phyloP scores from a whole-genome alignment of 1,140 invertebrate genomes.

The Hylaeus volcanicus region DNA sequence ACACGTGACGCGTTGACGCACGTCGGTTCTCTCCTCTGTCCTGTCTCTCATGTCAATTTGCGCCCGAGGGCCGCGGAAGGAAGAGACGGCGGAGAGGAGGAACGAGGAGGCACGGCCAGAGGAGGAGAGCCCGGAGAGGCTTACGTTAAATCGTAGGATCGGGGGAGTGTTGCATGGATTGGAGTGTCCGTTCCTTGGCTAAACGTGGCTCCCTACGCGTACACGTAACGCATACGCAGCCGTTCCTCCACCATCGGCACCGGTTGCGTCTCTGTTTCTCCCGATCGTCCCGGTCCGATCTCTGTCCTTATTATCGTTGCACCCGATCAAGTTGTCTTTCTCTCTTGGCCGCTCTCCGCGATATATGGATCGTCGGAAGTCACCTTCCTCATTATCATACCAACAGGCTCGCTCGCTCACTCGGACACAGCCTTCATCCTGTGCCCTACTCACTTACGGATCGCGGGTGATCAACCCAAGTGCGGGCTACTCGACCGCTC shows the following conservation, averaged over 20 bases:
- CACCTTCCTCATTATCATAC: conserved; percentile 82
- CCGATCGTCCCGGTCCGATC: conserved; percentile 13
- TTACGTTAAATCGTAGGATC: conserved; percentile 60
- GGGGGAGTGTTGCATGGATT: conserved; percentile 70
- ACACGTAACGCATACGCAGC: conserved; percentile 37
- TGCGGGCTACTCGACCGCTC: conserved; percentile 45
- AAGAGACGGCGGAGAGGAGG: conserved; percentile 66
- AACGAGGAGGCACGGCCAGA: conserved; percentile 32
- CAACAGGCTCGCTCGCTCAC: conserved; percentile 73
- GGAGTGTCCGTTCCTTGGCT: conserved; percentile 79
- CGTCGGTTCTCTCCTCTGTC: conserved; percentile 51
- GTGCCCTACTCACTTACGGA: conserved; percentile 79
- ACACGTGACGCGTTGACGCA: conserved; percentile 63
- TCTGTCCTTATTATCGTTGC: conserved; percentile 24
- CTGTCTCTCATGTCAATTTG: conserved; percentile 77
- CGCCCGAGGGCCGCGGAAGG: conserved; percentile 72
- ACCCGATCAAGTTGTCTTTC: conserved; percentile 31
- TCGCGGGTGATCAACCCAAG: conserved; percentile 76
- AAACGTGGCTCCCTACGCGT: conserved; percentile 64
- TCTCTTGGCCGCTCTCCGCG: conserved; percentile 61
- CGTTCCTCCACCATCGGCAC: conserved; percentile 46
- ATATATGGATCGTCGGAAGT: conserved; percentile 80
- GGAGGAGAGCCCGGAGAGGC: conserved; percentile 45
- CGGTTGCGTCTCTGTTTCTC: conserved; percentile 64
- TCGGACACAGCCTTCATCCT: conserved; percentile 79